phyloP scores from a whole-genome alignment of 2,113 vertebrate species.

The Eira barbara region DNA sequence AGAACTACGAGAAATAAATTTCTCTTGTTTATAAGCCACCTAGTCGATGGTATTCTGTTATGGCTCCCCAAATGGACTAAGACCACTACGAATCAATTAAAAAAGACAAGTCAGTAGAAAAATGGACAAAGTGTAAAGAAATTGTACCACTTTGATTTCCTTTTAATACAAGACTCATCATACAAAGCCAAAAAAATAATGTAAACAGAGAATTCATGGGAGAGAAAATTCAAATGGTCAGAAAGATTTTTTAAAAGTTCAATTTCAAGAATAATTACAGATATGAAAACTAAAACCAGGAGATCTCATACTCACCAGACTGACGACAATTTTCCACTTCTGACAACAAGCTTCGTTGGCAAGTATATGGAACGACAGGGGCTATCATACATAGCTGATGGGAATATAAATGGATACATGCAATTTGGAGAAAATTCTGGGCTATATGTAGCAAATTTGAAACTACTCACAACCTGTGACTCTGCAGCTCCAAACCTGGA shows the following conservation, averaged over 20 bases:
- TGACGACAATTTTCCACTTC: neutral
- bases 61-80: neutral
- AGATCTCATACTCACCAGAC: neutral
- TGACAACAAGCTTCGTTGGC: neutral
- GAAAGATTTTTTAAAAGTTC: neutral
- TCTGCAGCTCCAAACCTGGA: neutral
- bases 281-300: neutral
- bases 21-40: neutral
- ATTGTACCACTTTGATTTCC: conserved; percentile 82
- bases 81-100: neutral
- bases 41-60: neutral
- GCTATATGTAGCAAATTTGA: neutral
- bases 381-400: neutral
- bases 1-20: neutral
- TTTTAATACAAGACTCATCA: conserved; percentile 68
- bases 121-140: conserved; percentile 74
- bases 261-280: neutral
- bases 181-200: conserved; percentile 6
- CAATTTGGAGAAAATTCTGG: neutral
- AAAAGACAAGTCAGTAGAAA: neutral
- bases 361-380: neutral
- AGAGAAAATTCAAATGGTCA: neutral
- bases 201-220: neutral
- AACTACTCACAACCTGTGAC: neutral
- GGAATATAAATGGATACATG: neutral